Conservation (phyloP, 2,888 invertebrate genomes). For the Hirtodrosophila confusa region DNA sequence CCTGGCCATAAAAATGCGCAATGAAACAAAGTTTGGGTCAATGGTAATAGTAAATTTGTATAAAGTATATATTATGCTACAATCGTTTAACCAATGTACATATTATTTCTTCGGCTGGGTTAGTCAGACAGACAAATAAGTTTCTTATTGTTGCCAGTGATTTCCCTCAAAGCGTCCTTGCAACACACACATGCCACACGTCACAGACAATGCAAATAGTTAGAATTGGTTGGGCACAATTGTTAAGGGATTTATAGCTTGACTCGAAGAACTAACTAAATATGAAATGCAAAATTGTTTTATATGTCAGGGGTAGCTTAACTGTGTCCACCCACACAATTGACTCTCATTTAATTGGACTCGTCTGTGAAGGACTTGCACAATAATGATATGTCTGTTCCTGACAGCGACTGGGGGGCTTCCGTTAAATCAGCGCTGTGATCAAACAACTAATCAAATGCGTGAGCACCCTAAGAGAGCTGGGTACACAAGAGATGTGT, state of each 20-base stretch:
- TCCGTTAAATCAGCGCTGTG: constrained; percentile 9
- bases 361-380: background rate
- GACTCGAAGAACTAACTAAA: constrained; percentile 9
- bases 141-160: constrained; percentile 22
- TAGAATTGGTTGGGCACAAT: constrained; percentile 35
- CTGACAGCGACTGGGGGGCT: constrained; percentile 27
- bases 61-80: too few species aligned
- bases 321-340: constrained; percentile 4
- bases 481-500: background rate
- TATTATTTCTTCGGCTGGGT: constrained; percentile 14
- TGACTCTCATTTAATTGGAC: constrained; percentile 29
- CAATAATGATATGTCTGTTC: constrained; percentile 18
- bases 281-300: constrained; percentile 28
- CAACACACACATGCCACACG: constrained; percentile 20
- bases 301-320: background rate
- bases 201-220: constrained; percentile 26
- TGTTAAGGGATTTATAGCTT: constrained; percentile 41
- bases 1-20: too few species aligned
- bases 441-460: constrained; percentile 37
- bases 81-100: background rate
- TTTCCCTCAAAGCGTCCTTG: constrained; percentile 24
- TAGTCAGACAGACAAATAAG: constrained; percentile 4
- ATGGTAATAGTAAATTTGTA: too few species aligned
- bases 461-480: background rate
- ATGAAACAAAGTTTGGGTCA: too few species aligned